A percentile compares a stretch with the other conserved stretches of the same genome.
Evolutionary conservation across 2,113 vertebrate genomes (phyloP).

Genomic region (Nycticryphes semicollaris): DNA sequence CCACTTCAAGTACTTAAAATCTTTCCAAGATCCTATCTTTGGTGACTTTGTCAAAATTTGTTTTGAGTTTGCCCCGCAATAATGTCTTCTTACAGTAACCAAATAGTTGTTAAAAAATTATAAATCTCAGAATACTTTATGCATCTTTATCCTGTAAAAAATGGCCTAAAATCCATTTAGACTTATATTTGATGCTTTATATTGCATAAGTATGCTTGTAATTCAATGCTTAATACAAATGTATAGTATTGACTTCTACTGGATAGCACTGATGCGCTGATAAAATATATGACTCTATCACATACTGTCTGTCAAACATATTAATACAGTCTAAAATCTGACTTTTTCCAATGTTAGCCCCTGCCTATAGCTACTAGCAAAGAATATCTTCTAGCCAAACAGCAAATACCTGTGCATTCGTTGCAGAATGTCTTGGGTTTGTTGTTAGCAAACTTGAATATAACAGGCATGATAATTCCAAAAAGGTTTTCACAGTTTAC

Average conservation of each 20-base stretch:
- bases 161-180: not conserved
- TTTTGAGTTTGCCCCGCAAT: not conserved
- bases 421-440: not conserved
- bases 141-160: not conserved
- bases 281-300: not conserved
- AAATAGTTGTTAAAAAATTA: not conserved
- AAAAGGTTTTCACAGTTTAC: not conserved
- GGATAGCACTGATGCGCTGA: not conserved
- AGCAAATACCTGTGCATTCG: not conserved
- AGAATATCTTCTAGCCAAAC: not conserved
- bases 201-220: not conserved
- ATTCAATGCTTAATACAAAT: not conserved
- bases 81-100: not conserved
- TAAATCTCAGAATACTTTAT: not conserved
- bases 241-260: not conserved
- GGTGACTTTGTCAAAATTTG: not conserved
- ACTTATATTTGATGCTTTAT: not conserved
- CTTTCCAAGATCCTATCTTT: not conserved
- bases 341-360: not conserved
- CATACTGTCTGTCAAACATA: not conserved
- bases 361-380: not conserved
- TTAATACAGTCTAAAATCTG: not conserved
- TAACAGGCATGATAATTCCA: not conserved
- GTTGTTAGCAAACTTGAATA: not conserved
- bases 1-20: constrained; percentile 8